Conservation (phyloP, 2,113 vertebrate genomes). For the Oncorhynchus keta region DNA sequence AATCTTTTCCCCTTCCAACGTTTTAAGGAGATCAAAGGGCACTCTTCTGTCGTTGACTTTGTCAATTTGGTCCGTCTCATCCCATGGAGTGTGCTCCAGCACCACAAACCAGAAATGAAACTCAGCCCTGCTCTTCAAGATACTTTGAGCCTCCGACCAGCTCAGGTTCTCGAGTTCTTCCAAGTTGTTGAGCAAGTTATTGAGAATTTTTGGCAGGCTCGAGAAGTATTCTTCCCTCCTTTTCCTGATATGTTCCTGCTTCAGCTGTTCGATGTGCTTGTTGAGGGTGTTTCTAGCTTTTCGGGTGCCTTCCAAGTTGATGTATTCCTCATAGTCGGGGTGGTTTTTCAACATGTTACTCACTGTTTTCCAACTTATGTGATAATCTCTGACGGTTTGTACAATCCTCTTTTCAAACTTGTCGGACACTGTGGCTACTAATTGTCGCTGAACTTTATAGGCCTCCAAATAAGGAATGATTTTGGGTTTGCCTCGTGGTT, state of each 20-base stretch:
- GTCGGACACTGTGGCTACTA: slow-evolving; percentile 88
- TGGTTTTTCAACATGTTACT: slow-evolving; percentile 92
- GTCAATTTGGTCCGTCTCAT: slow-evolving; percentile 95
- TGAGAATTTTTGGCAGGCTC: slow-evolving; percentile 93
- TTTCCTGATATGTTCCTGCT: slow-evolving; percentile 94
- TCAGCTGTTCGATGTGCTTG: slow-evolving; percentile 94
- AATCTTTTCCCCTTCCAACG: slow-evolving; percentile 88
- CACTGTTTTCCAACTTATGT: slow-evolving; percentile 93
- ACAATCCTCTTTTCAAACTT: slow-evolving; percentile 92
- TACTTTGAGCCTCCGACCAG: slow-evolving; percentile 89
- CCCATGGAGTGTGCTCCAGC: slow-evolving; percentile 92
- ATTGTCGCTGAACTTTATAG: slow-evolving; percentile 91
- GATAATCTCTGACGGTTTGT: slow-evolving; percentile 93
- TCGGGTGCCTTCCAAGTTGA: slow-evolving; percentile 91
- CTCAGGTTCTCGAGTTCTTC: slow-evolving; percentile 91
- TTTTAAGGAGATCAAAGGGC: slow-evolving; percentile 92
- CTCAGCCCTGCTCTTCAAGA: slow-evolving; percentile 87
- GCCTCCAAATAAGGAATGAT: slow-evolving; percentile 95
- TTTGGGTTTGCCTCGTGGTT: slow-evolving; percentile 95
- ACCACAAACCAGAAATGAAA: slow-evolving; percentile 95
- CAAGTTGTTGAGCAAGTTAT: slow-evolving; percentile 88
- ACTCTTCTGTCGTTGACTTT: slow-evolving; percentile 90
- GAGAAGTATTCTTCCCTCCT: slow-evolving; percentile 93
- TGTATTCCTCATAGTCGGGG: slow-evolving; percentile 92
- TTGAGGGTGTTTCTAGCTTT: slow-evolving; percentile 92